Base-by-base conservation (phyloP, 2,113 vertebrate genomes). In the Sakesphorus luctuosus region DNA sequence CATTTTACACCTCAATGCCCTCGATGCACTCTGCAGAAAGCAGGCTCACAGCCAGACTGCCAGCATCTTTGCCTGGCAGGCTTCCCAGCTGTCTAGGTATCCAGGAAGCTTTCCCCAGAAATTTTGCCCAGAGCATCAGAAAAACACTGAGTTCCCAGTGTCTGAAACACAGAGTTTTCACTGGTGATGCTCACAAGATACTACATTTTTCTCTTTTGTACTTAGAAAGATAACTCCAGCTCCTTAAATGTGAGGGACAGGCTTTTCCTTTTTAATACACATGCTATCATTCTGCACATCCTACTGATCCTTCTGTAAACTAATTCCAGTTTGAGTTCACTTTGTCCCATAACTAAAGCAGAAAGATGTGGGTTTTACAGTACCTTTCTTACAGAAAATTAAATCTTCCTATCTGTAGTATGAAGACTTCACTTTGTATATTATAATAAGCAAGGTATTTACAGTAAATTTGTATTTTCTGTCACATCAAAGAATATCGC, bases 81-180 rank as follows among this genome's bases (percentile, higher is more conserved):
- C 7, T 75, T 92, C 73, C 93, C 61, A 81, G 35, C 56, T 87
- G 61, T 96, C 68, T 52, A 89, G 68, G 47, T 74, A 95, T 75
- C 59, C 59, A 76, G 50, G 71, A 95, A 84, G 43, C 40, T 28
- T 88, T 94, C 68, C 61, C 76, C 84, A 72, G 89, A 92, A 90
- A 81, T 75, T 74, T 47, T 78, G 56, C 43, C 62, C 24, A 28
- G 14, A 61, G 25, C 63, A 18, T 35, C 65, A 78, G 73, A 84
- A 84, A 87, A 81, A 25, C 18, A 29, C 28, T 12, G 28, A 84
- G 26, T 18, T 6, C 8, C 12, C 40, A 83, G 17, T 11, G 9
- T 58, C 55, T 84, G 47, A 93, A 86, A 25, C n/a, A 11, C 21
- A 46, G 13, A 59, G 23, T 46, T 77, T 62, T 47, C 52, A 9